phyloP scores from a whole-genome alignment of 2,888 invertebrate genomes.

The Steinernema hermaphroditum region DNA sequence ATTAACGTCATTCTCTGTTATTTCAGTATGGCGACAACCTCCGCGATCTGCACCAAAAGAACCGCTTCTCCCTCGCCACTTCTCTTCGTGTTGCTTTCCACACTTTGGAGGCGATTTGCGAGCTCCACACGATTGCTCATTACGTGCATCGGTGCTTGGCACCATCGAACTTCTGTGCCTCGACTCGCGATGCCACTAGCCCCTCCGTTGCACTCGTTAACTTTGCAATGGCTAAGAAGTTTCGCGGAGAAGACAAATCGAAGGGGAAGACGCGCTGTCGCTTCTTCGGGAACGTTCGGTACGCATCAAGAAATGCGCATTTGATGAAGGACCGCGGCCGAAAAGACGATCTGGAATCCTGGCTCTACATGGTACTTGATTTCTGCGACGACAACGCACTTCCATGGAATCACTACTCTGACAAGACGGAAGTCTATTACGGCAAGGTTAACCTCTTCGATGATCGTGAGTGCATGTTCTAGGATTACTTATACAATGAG shows the following conservation, averaged over 20 bases:
- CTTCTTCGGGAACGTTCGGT: slow-evolving; percentile 18
- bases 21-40: slow-evolving; percentile 17
- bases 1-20: background rate
- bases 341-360: slow-evolving; percentile 16
- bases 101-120: slow-evolving; percentile 15
- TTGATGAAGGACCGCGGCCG: slow-evolving; percentile 2
- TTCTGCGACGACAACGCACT: background rate
- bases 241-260: slow-evolving; percentile 21
- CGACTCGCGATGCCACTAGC: background rate
- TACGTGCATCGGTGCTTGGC: slow-evolving; percentile 17
- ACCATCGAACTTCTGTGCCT: slow-evolving; percentile 22
- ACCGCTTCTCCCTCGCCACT: background rate
- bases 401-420: background rate
- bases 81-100: slow-evolving; percentile 4
- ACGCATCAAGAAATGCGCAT: slow-evolving; percentile 7
- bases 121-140: slow-evolving; percentile 15
- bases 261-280: background rate
- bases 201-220: background rate
- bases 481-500: background rate
- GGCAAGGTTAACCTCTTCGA: slow-evolving; percentile 1
- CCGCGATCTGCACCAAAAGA: background rate
- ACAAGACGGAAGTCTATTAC: slow-evolving; percentile 6
- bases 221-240: slow-evolving; percentile 19
- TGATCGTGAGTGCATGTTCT: background rate
- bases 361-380: slow-evolving; percentile 9